phyloP scores from a whole-genome alignment of 1,140 invertebrate species.

The Ladona fulva region DNA sequence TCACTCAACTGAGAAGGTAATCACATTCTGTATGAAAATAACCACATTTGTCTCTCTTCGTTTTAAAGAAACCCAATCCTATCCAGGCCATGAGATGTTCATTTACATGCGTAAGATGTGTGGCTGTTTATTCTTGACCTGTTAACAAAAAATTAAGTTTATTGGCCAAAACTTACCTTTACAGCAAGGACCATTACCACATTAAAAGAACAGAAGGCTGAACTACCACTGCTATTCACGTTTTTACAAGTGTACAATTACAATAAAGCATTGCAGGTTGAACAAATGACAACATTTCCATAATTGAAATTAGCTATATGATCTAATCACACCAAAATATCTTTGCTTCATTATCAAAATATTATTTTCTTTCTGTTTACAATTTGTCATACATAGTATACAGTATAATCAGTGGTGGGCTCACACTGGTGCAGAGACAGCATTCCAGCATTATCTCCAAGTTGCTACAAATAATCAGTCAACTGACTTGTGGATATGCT shows the following conservation, averaged over 20 bases:
- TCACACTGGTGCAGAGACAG: background rate
- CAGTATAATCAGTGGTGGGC: background rate
- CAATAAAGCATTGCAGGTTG: too few relatives aligned
- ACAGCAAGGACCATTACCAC: background rate
- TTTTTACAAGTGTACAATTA: background rate
- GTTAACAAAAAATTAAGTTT: background rate
- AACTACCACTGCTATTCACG: background rate
- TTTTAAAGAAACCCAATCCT: too few relatives aligned
- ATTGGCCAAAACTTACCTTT: background rate
- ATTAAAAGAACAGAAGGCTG: background rate
- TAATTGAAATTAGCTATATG: too few relatives aligned
- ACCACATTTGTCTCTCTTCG: too few relatives aligned
- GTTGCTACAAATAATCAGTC: constrained; percentile 9
- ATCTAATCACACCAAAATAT: too few relatives aligned
- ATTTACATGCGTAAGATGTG: too few relatives aligned
- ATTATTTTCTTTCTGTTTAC: background rate
- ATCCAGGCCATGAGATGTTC: too few relatives aligned
- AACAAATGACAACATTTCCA: too few relatives aligned
- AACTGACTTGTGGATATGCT: background rate
- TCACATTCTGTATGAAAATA: too few relatives aligned
- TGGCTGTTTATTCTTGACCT: too few relatives aligned
- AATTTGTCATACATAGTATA: background rate
- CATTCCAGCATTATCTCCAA: constrained; percentile 1
- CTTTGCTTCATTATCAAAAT: background rate
- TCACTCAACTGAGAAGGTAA: too few relatives aligned